These are phyloP conservation scores for Proisotoma minuta DNA, from an alignment of 2,888 invertebrate species.

Conservation along the genomic window DNA sequence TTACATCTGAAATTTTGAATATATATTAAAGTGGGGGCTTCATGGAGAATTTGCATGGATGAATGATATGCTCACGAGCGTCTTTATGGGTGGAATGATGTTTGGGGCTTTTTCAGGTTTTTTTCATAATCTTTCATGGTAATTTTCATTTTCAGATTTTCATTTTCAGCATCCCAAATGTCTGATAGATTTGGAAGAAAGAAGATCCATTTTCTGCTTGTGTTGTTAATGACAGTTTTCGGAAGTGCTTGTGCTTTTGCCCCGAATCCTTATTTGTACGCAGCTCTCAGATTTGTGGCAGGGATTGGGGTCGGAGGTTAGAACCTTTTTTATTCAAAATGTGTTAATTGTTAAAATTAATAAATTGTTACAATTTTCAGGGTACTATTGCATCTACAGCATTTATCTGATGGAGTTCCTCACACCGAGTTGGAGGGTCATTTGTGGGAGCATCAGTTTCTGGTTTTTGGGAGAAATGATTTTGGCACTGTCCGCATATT, in stretches of 20 bases:
- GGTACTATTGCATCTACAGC: slow-evolving; percentile 7
- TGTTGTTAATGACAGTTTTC: slow-evolving; percentile 3
- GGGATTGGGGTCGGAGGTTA: slow-evolving; percentile 15
- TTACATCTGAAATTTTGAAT: not conserved
- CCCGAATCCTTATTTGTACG: slow-evolving; percentile 6
- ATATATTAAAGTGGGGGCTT: slow-evolving; percentile 31
- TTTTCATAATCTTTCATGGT: too few relatives aligned
- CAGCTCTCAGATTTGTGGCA: slow-evolving; percentile 12
- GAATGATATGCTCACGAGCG: slow-evolving; percentile 32
- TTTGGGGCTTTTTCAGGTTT: slow-evolving; percentile 23
- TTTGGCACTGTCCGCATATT: not conserved
- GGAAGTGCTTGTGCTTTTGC: slow-evolving; percentile 4
- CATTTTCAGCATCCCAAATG: too few relatives aligned
- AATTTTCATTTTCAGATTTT: too few relatives aligned
- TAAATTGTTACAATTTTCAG: not conserved
- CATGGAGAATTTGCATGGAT: slow-evolving; percentile 30
- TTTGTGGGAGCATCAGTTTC: slow-evolving; percentile 4
- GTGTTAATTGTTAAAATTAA: too few relatives aligned
- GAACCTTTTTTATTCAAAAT: not conserved
- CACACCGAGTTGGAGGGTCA: slow-evolving; percentile 2
- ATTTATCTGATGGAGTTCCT: slow-evolving; percentile 16
- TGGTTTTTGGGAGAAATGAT: slow-evolving; percentile 11
- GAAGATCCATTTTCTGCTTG: not conserved
- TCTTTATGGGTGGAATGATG: slow-evolving; percentile 34
- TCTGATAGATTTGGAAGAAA: slow-evolving; percentile 19